Evolutionary conservation across 1,140 invertebrate genomes (phyloP), one percentile per base, ranked within the genome.

Genomic region (Conus betulinus): DNA sequence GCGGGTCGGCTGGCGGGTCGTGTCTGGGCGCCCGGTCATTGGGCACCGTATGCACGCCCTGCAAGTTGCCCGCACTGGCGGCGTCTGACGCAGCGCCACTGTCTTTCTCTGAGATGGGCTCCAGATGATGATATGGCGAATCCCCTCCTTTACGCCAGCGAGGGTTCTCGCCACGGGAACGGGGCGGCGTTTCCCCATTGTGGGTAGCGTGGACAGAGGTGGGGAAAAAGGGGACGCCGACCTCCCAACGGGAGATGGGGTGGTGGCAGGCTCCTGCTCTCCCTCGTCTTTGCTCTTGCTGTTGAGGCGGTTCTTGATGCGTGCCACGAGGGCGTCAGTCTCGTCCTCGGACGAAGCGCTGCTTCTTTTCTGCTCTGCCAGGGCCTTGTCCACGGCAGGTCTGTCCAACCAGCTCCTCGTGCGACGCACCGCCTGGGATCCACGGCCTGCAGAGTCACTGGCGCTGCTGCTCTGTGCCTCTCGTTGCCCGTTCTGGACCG

Each of bases 61-160:
- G 85, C 74, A 87, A 27, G 25, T 27, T 63, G 6, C 20, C 57
- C 13, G 25, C 7, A 23, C 67, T 52, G 27, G 39, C 11, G 6
- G 57, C 10, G 25, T 39, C 51, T 10, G 63, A 10, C 11, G 8
- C n/a, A 2, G 53, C 23, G 51, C 8, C 53, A 71, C 84, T 89
- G 60, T 88, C 67, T 88, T 91, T 93, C 87, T 93, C 93, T 39
- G 90, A 90, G 20, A 93, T 93, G 20, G 91, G 93, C 74, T 91
- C 92, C 52, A 93, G 87, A 53, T 23, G 51, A 52, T 71, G 57
- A 39, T 81, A 20, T 81, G 71, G 88, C 51, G 76, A 92, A 88
- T 55, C 89, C 89, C 88, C 78, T 90, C 81, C 67, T 13, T 4
- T 71, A 71, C 92, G 88, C 92, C 92, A 92, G 15, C 91, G 85